Base-by-base conservation (phyloP, 2,113 vertebrate genomes). In the Anas platyrhynchos region DNA sequence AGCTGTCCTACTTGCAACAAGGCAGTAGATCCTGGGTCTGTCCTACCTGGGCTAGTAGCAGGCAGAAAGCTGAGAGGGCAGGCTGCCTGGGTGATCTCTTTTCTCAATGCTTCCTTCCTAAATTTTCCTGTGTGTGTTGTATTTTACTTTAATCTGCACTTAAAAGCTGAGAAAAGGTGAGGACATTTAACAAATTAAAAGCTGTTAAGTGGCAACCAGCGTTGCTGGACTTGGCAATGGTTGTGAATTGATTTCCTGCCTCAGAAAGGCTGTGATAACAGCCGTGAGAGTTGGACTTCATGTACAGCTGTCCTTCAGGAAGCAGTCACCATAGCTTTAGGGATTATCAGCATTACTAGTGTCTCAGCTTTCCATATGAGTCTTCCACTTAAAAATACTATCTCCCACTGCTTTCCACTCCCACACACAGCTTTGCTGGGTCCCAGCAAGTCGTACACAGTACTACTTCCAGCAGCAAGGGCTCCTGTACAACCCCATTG, bases 321-420 rank as follows among this genome's bases (percentile, higher is more conserved):
- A 84, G 25, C 9, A 7, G 65, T 90, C 32, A 4, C 5, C 2
- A 1, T 18, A 22, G 8, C 23, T 9, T 29, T 41, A 48, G 32
- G 6, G 34, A n/a, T 71, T 44, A 25, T 3, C 2, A 9, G n/a
- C 23, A 17, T 44, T 65, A 20, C 1, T 3, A 46, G 4, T 11
- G 6, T 54, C 20, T 67, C 58, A 54, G 62, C 12, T 66, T 87
- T 79, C 23, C 20, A 5, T 9, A 18, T 7, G 27, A 69, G 13
- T 5, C 50, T 59, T 88, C 18, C 4, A 7, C 46, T 76, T 80
- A 36, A 83, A 89, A 88, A 38, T 56, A 27, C 11, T 16, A 0
- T 29, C 43, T 36, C 16, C 3, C 23, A 9, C 10, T 56, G 17
- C 36, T 16, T 38, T 3, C 1, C 3, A 6, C 5, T 0, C 32